A percentile compares a stretch with the other conserved stretches of the same genome.
These are phyloP conservation scores for Drosophila infuscata DNA, from an alignment of 2,888 invertebrate genomes.

Conservation along the genomic window DNA sequence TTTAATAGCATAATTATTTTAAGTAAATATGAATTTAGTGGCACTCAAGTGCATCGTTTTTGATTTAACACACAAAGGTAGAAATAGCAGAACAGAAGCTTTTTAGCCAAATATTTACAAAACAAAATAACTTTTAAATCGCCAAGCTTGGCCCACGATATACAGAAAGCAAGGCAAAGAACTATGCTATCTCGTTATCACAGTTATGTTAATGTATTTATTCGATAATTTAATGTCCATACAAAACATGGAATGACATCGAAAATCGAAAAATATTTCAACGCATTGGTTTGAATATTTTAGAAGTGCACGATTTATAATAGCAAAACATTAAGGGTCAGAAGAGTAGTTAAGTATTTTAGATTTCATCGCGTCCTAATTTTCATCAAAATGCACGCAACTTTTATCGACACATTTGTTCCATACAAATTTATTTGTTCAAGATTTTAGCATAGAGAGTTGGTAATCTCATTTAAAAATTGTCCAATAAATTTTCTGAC, in stretches of 20 bases:
- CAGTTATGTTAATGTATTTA: too few species aligned
- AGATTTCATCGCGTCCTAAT: background rate
- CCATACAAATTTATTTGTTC: background rate
- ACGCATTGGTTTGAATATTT: too few species aligned
- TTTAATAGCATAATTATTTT: background rate
- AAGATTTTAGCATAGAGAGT: background rate
- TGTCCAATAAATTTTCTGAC: background rate
- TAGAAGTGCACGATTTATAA: too few species aligned
- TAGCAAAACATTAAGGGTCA: background rate
- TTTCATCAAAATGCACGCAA: background rate
- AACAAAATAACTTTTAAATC: background rate
- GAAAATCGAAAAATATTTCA: too few species aligned
- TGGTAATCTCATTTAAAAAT: background rate
- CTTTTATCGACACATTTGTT: background rate
- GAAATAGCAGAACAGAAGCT: background rate
- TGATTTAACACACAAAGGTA: background rate
- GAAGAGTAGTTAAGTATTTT: too few species aligned
- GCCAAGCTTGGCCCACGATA: background rate
- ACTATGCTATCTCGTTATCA: background rate
- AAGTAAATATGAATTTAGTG: background rate
- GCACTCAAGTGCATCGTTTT: background rate
- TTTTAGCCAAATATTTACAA: background rate
- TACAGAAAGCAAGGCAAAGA: background rate
- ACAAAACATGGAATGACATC: too few species aligned
- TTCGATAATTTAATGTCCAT: too few species aligned